Percentiles rank a stretch among this genome's conserved stretches.
These are phyloP conservation scores for Cairina moschata DNA, from an alignment of 2,113 vertebrate genomes.

Conservation along the genomic window DNA sequence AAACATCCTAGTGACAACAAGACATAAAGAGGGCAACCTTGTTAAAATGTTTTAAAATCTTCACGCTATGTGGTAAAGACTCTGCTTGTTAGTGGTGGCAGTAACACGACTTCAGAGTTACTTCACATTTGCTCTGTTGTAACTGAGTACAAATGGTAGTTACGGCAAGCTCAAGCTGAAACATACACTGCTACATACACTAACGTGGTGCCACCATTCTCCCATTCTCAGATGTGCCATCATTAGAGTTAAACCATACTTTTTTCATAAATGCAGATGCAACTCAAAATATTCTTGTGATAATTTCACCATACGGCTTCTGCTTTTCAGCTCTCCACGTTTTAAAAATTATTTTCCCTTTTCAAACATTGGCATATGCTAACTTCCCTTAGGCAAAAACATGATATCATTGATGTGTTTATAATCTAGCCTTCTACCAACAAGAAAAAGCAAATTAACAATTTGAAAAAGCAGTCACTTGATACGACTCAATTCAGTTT, in stretches of 20 bases:
- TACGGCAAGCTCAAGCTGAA: background rate
- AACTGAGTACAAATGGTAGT: rapidly evolving
- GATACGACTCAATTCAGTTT: conserved; percentile 17
- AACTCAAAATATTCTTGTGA: background rate
- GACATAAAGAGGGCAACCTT: background rate
- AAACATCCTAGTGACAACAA: background rate
- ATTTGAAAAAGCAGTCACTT: conserved; percentile 39
- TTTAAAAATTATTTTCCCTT: background rate
- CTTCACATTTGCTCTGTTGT: background rate
- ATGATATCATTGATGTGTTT: conserved; percentile 30
- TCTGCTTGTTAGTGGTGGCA: background rate
- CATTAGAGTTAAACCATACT: background rate
- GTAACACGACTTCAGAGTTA: background rate
- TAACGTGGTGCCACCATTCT: background rate
- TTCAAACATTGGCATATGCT: background rate
- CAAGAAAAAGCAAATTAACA: background rate
- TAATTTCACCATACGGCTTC: background rate
- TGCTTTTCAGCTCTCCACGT: background rate
- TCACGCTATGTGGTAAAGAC: background rate
- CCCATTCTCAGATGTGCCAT: background rate
- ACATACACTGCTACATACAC: background rate
- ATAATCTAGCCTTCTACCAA: conserved; percentile 6
- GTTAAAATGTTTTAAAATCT: background rate
- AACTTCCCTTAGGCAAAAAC: conserved; percentile 17
- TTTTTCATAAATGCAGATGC: background rate